phyloP scores from a whole-genome alignment of 2,888 invertebrate genomes.

The Pollenia labialis region DNA sequence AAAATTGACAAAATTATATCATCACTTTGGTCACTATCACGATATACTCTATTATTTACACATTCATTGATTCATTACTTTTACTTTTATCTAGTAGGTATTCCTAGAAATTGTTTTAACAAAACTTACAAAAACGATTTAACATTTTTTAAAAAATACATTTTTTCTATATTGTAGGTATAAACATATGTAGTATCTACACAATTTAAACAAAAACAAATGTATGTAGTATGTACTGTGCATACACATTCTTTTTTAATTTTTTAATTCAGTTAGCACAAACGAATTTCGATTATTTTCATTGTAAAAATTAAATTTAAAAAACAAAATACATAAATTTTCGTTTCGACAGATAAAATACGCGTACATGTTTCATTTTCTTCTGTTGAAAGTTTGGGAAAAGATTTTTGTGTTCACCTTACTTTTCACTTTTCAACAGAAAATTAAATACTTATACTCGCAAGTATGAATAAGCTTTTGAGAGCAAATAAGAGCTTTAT shows the following conservation, averaged over 20 bases:
- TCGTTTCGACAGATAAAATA: slow-evolving; percentile 51
- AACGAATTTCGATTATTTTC: slow-evolving; percentile 49
- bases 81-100: slow-evolving; percentile 21
- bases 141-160: slow-evolving; percentile 31
- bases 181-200: slow-evolving; percentile 5
- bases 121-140: slow-evolving; percentile 31
- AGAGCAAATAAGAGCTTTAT: slow-evolving; percentile 57
- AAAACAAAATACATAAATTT: slow-evolving; percentile 43
- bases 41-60: neutral
- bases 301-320: slow-evolving; percentile 40
- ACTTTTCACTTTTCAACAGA: slow-evolving; percentile 59
- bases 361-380: slow-evolving; percentile 70
- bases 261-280: slow-evolving; percentile 29
- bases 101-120: slow-evolving; percentile 3
- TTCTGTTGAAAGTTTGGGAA: slow-evolving; percentile 68
- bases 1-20: slow-evolving; percentile 68
- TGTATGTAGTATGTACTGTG: slow-evolving; percentile 14
- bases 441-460: neutral
- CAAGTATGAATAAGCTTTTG: slow-evolving; percentile 46
- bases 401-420: slow-evolving; percentile 62
- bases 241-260: neutral
- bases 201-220: slow-evolving; percentile 8
- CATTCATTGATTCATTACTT: slow-evolving; percentile 55
- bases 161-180: slow-evolving; percentile 15
- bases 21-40: slow-evolving; percentile 63